Base-by-base conservation (phyloP, 2,113 vertebrate genomes). In the Upupa epops region DNA sequence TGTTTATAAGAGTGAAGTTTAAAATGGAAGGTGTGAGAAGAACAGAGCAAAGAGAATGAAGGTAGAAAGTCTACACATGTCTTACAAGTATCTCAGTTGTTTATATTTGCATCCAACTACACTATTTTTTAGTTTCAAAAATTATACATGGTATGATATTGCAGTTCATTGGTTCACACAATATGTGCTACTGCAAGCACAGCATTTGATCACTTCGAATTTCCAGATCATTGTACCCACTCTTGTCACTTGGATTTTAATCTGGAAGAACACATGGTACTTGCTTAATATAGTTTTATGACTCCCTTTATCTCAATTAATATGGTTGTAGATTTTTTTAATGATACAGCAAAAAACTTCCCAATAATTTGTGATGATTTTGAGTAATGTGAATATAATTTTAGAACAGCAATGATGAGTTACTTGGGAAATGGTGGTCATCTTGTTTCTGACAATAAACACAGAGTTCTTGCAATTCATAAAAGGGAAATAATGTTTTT, bases 401-500 rank as follows among this genome's bases (percentile, higher is more conserved):
- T 75, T 70, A 48, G 46, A 79, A 66, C 3, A 73, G 8, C 20
- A 87, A 36, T 52, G 32, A 46, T 20, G 20, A 56, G 26, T 77
- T 63, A 18, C 34, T 76, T 69, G 70, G 25, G 28, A 46, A 93
- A 69, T 26, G 5, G 52, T 24, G 9, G 32, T 61, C 8, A 1
- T 63, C 46, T 46, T 7, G n/a, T 61, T 56, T 83, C 24, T 56
- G 31, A 29, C 85, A 1, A 46, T 71, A 46, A 89, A 72, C 8
- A 66, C 42, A 64, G 83, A 52, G 8, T 59, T 96, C 24, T 17
- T 83, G 29, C 7, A 56, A 60, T 59, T 86, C 32, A 88, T 18
- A 17, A 13, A 11, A 17, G 10, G 3, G 58, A 94, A 11, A 32
- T n/a, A 29, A 40, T 96, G 46, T 55, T 82, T 97, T 97, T 70